phyloP scores from a whole-genome alignment of 2,113 vertebrate genomes.

The Calyptommatus sinebrachiatus region DNA sequence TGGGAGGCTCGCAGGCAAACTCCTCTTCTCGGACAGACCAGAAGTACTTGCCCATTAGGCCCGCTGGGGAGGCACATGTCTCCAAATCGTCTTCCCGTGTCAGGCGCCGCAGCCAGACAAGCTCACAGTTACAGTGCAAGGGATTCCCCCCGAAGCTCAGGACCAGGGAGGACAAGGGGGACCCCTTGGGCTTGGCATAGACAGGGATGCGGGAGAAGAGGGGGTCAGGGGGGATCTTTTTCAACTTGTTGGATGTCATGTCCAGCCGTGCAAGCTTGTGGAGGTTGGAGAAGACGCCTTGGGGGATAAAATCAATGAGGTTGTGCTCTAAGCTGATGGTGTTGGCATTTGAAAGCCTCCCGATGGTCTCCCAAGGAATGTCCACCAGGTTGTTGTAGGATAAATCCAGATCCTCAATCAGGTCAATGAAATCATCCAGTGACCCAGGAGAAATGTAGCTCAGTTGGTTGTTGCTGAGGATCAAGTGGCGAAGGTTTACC shows the following conservation, averaged over 20 bases:
- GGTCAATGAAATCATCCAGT: constrained; percentile 87
- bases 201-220: constrained; percentile 89
- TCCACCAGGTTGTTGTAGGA: constrained; percentile 93
- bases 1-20: constrained; percentile 92
- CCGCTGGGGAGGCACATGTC: constrained; percentile 87
- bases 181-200: constrained; percentile 86
- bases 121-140: constrained; percentile 91
- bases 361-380: constrained; percentile 86
- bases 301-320: constrained; percentile 88
- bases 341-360: constrained; percentile 87
- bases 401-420: constrained; percentile 90
- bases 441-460: constrained; percentile 82
- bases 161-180: constrained; percentile 81
- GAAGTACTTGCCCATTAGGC: constrained; percentile 89
- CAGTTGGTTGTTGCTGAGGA: constrained; percentile 91
- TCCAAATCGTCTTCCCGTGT: constrained; percentile 91
- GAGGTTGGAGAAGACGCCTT: constrained; percentile 91
- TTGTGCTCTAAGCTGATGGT: constrained; percentile 93
- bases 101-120: constrained; percentile 89
- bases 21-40: constrained; percentile 95
- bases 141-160: constrained; percentile 92
- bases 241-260: constrained; percentile 96
- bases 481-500: constrained; percentile 87
- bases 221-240: constrained; percentile 92
- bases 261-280: constrained; percentile 92